phyloP scores from a whole-genome alignment of 2,113 vertebrate species.

The Rhizomys pruinosus region DNA sequence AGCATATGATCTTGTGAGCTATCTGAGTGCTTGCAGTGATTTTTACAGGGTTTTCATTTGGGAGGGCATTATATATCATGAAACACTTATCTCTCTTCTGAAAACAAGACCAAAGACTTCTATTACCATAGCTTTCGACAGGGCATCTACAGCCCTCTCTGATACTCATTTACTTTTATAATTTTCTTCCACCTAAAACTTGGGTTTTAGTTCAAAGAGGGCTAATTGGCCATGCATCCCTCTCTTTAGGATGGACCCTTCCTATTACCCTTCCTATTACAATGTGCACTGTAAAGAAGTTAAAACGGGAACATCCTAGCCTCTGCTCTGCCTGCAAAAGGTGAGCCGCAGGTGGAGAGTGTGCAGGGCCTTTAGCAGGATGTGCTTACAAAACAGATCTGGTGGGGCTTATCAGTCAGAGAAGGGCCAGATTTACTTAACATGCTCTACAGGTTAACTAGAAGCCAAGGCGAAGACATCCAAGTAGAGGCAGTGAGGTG shows the following conservation, averaged over 20 bases:
- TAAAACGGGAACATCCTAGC: background rate
- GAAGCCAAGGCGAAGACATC: background rate
- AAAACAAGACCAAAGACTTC: background rate
- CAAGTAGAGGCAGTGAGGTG: background rate
- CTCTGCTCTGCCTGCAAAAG: background rate
- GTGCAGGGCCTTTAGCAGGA: background rate
- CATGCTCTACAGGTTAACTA: background rate
- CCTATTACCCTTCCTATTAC: background rate
- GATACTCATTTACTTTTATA: background rate
- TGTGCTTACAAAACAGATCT: background rate
- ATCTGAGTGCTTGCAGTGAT: background rate
- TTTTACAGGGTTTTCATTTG: constrained; percentile 29
- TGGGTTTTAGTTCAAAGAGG: background rate
- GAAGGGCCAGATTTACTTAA: background rate
- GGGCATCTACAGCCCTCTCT: background rate
- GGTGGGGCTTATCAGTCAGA: background rate
- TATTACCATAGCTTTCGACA: background rate
- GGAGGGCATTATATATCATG: background rate
- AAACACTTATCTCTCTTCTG: background rate
- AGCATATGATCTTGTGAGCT: background rate
- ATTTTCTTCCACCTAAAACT: background rate
- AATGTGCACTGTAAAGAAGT: background rate
- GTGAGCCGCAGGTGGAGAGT: too few relatives aligned
- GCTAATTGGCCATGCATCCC: background rate
- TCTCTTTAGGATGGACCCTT: background rate